phyloP scores from a whole-genome alignment of 2,113 vertebrate species.

The Petaurus breviceps region DNA sequence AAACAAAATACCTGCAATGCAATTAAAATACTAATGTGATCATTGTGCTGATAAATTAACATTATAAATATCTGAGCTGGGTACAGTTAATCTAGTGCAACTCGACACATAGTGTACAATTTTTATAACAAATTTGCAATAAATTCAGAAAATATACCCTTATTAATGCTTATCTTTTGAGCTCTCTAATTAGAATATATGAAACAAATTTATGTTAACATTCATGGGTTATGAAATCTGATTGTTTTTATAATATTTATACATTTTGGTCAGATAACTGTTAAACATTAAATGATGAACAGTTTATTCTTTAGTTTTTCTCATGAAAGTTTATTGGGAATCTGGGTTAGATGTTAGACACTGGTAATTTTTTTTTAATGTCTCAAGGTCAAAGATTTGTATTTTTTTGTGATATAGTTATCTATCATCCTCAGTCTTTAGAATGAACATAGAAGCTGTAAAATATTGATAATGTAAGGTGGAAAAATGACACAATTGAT shows the following conservation, averaged over 20 bases:
- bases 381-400: not conserved
- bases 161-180: not conserved
- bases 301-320: not conserved
- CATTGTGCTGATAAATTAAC: not conserved
- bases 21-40: slow-evolving; percentile 27
- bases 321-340: not conserved
- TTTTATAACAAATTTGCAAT: not conserved
- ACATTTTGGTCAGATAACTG: not conserved
- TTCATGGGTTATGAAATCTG: not conserved
- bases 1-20: not conserved
- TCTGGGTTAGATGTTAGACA: not conserved
- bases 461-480: not conserved
- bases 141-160: not conserved
- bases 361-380: not conserved
- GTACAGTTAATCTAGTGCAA: not conserved
- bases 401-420: not conserved
- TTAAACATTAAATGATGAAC: not conserved
- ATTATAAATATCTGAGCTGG: not conserved
- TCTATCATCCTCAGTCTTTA: not conserved
- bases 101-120: not conserved
- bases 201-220: not conserved
- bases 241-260: not conserved
- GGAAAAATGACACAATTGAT: not conserved
- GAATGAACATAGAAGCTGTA: not conserved
- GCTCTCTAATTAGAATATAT: not conserved